Evolutionary conservation across 2,113 vertebrate genomes (phyloP).

Genomic region (Cardinalis cardinalis): DNA sequence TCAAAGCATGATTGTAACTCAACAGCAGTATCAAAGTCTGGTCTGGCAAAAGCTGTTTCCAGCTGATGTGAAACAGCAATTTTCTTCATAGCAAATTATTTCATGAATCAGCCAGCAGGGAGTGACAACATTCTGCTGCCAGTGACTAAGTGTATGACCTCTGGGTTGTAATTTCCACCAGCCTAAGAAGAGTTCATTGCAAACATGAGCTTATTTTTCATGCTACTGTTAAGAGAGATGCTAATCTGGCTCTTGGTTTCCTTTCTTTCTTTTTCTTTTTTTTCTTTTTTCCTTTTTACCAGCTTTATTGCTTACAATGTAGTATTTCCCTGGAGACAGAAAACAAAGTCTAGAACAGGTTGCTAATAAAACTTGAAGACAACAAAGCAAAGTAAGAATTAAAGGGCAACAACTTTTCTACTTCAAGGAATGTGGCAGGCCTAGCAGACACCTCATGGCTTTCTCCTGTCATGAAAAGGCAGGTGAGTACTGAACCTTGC

Average conservation of each 20-base stretch:
- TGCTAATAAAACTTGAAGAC: not conserved
- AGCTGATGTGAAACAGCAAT: not conserved
- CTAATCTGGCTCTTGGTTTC: not conserved
- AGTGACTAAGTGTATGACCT: not conserved
- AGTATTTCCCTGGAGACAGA: conserved; percentile 18
- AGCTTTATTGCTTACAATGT: not conserved
- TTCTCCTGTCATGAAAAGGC: not conserved
- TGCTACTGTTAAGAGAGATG: not conserved
- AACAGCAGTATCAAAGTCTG: not conserved
- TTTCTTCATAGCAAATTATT: conserved; percentile 41
- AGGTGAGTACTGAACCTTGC: not conserved
- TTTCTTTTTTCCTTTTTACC: not conserved
- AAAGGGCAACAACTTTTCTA: not conserved
- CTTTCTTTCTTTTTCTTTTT: not conserved
- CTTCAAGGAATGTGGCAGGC: not conserved
- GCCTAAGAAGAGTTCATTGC: not conserved
- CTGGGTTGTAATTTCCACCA: conserved; percentile 29
- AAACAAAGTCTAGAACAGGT: not conserved
- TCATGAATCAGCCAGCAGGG: conserved; percentile 35
- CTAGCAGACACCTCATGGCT: not conserved
- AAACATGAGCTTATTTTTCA: conserved; percentile 5
- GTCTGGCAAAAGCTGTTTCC: not conserved
- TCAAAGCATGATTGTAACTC: not conserved
- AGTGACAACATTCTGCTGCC: conserved; percentile 34
- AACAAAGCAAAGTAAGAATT: not conserved